Conservation (phyloP, 2,888 invertebrate species). For the Junonia oenone region DNA sequence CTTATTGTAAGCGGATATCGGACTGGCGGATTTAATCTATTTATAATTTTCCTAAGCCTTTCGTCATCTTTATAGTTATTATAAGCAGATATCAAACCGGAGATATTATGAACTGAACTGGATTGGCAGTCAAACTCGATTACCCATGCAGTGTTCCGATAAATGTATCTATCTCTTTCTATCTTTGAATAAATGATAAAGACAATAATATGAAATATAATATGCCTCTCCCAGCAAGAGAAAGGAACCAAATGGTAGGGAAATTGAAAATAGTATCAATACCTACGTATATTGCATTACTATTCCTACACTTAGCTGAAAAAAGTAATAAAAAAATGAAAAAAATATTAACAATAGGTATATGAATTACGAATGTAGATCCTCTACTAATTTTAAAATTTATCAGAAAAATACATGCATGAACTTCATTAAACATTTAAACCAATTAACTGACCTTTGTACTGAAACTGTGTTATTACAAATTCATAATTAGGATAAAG, state of each 20-base stretch:
- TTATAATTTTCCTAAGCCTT: background rate
- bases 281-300: no score
- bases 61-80: background rate
- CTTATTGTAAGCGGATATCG: background rate
- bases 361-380: no score
- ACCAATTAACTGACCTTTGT: conserved; percentile 4
- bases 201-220: background rate
- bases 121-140: background rate
- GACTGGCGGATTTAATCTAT: background rate
- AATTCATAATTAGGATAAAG: conserved; percentile 36
- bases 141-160: background rate
- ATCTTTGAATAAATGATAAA: background rate
- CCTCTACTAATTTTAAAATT: background rate
- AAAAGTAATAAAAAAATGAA: no score
- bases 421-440: no score
- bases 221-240: background rate
- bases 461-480: conserved; percentile 30
- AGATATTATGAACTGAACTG: background rate
- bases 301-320: no score
- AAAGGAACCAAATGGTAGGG: no score
- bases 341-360: no score
- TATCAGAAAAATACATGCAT: background rate
- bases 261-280: no score
- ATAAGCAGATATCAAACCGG: background rate
- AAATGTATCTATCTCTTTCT: background rate